Evolutionary conservation across 2,113 vertebrate species (phyloP).

Genomic region (Cyanoramphus novaezelandiae): DNA sequence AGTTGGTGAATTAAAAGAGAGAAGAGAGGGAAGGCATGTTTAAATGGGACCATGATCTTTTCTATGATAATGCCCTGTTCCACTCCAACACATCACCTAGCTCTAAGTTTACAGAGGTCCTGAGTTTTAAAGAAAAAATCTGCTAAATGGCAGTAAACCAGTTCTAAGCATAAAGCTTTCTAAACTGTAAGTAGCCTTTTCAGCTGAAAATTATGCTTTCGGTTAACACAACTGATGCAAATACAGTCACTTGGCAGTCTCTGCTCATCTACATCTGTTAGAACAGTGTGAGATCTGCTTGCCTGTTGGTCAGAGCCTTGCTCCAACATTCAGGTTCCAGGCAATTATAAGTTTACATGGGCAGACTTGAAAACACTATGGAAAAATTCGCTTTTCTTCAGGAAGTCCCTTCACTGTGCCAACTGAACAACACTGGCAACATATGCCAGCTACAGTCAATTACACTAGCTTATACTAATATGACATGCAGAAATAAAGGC

Average conservation of each 20-base stretch:
- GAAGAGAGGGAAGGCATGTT: background rate
- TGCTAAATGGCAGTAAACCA: background rate
- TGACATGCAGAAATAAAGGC: slow-evolving; percentile 38
- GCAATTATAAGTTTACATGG: slow-evolving; percentile 65
- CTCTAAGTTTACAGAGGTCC: background rate
- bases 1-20: slow-evolving; percentile 11
- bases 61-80: background rate
- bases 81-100: background rate
- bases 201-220: slow-evolving; percentile 35
- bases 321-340: slow-evolving; percentile 50
- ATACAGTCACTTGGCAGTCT: slow-evolving; percentile 47
- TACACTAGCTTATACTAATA: slow-evolving; percentile 57
- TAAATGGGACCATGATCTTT: background rate
- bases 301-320: slow-evolving; percentile 60
- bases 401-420: slow-evolving; percentile 52
- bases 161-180: background rate
- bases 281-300: slow-evolving; percentile 61
- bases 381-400: slow-evolving; percentile 54
- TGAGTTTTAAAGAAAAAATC: background rate
- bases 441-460: slow-evolving; percentile 64
- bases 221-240: slow-evolving; percentile 41
- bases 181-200: slow-evolving; percentile 41
- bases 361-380: slow-evolving; percentile 44
- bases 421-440: slow-evolving; percentile 42
- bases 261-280: slow-evolving; percentile 61